Evolutionary conservation across 2,888 invertebrate species (phyloP).

Genomic region (Hemithea aestivaria): DNA sequence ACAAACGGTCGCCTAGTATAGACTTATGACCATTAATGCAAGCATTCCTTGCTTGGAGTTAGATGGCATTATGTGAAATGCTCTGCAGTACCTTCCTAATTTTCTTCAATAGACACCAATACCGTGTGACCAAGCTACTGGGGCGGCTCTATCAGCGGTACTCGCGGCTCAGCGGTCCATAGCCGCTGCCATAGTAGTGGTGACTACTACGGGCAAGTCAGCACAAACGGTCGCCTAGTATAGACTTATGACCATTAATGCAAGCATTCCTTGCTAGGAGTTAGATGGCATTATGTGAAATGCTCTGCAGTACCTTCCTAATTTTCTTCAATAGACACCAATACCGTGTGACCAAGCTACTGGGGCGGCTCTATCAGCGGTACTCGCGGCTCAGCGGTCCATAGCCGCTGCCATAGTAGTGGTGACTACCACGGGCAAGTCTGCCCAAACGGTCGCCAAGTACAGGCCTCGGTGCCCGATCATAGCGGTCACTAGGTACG

Average conservation of each 20-base stretch:
- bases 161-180: constrained; percentile 84
- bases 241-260: no score
- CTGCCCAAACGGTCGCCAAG: constrained; percentile 82
- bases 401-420: constrained; percentile 84
- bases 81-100: no score
- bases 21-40: no score
- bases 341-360: constrained; percentile 82
- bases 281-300: no score
- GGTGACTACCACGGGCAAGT: constrained; percentile 80
- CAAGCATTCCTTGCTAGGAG: no score
- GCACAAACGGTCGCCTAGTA: constrained; percentile 83
- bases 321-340: constrained; percentile 44
- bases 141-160: constrained; percentile 85
- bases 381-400: constrained; percentile 84
- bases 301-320: no score
- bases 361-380: constrained; percentile 85
- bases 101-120: constrained; percentile 49
- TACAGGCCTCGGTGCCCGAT: constrained; percentile 86
- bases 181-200: constrained; percentile 83
- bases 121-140: constrained; percentile 83
- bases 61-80: no score
- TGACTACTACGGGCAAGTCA: constrained; percentile 81
- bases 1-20: constrained; percentile 81
- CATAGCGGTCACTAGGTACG: constrained; percentile 82
- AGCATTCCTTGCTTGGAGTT: no score